These are phyloP conservation scores for Carpatolechia fugitivella DNA, from an alignment of 2,888 invertebrate genomes.

Conservation along the genomic window DNA sequence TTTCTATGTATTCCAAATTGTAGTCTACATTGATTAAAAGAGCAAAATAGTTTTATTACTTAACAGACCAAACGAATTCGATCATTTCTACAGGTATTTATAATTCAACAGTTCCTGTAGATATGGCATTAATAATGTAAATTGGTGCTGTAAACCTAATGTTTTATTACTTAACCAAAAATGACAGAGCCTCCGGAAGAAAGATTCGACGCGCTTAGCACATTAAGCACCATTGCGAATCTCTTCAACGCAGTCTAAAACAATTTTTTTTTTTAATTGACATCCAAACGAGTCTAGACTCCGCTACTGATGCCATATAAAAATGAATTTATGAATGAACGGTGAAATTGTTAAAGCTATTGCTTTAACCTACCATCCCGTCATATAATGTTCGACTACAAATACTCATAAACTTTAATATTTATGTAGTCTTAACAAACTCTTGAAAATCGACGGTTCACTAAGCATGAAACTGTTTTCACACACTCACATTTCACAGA, in stretches of 20 bases:
- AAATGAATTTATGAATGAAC: background rate
- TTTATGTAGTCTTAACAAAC: background rate
- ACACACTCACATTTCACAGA: too few species aligned
- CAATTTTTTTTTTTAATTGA: too few species aligned
- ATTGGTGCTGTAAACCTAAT: too few species aligned
- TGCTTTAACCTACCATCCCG: too few species aligned
- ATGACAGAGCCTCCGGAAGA: conserved; percentile 4
- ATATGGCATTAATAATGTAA: too few species aligned
- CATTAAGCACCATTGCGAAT: background rate
- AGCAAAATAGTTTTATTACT: background rate
- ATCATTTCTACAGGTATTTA: too few species aligned
- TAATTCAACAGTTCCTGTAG: too few species aligned
- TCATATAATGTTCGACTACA: too few species aligned
- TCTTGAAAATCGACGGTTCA: background rate
- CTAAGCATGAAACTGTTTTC: background rate
- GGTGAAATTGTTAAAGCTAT: background rate
- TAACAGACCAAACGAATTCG: background rate
- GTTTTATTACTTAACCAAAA: too few species aligned
- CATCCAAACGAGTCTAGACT: background rate
- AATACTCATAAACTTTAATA: background rate
- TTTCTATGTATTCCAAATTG: too few species aligned
- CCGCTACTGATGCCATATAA: background rate
- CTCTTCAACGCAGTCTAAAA: background rate
- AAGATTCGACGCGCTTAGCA: background rate
- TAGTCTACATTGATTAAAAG: background rate